Evolutionary conservation across 2,888 invertebrate species (phyloP).

Genomic region (Dorcus parallelipipedus): DNA sequence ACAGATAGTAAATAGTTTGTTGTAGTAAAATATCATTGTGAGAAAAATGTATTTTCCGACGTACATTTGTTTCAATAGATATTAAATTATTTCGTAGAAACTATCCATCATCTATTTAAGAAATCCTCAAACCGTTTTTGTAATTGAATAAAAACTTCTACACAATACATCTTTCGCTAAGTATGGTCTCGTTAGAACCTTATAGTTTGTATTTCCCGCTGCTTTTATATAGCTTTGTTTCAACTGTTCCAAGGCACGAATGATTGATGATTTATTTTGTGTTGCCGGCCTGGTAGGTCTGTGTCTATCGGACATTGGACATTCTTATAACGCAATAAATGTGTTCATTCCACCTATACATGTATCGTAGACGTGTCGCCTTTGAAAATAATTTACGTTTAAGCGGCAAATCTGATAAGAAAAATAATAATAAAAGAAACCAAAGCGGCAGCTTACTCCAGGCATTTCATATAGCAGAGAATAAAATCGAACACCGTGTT

Average conservation of each 20-base stretch:
- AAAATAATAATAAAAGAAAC: not conserved
- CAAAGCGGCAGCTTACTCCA: not conserved
- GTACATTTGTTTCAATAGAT: constrained; percentile 19
- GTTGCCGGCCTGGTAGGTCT: constrained; percentile 49
- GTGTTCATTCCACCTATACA: constrained; percentile 12
- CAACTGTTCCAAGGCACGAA: constrained; percentile 44
- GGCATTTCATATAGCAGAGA: not conserved
- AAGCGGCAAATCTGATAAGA: not conserved
- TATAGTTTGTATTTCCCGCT: constrained; percentile 48
- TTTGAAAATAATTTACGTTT: not conserved
- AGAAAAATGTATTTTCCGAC: not conserved
- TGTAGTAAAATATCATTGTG: not conserved
- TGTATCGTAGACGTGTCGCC: constrained; percentile 5
- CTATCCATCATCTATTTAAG: constrained; percentile 47
- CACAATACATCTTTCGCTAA: constrained; percentile 43
- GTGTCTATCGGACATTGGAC: constrained; percentile 38
- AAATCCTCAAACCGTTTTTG: constrained; percentile 43
- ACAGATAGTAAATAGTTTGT: not conserved
- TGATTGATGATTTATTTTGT: constrained; percentile 52
- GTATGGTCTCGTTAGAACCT: constrained; percentile 44
- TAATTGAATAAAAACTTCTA: constrained; percentile 40
- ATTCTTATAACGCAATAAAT: constrained; percentile 26
- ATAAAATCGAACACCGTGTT: constrained; percentile 1
- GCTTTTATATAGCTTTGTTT: constrained; percentile 47
- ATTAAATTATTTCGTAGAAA: constrained; percentile 26